These are phyloP conservation scores for Marasmarcha lunaedactyla DNA, from an alignment of 2,888 invertebrate genomes.

Conservation along the genomic window DNA sequence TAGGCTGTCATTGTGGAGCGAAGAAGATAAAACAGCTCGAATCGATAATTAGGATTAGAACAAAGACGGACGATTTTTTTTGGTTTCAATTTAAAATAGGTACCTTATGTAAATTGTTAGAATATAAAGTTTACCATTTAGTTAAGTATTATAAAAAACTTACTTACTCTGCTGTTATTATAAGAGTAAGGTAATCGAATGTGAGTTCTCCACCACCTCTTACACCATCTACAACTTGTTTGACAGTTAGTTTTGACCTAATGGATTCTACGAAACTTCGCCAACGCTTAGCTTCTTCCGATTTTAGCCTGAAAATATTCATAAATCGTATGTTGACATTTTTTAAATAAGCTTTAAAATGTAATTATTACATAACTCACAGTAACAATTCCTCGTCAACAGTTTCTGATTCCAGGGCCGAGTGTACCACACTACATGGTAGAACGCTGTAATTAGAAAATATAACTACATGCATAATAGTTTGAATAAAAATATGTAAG, in stretches of 20 bases:
- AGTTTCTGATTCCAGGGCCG: constrained; percentile 38
- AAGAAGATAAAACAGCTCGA: too few relatives aligned
- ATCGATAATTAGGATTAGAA: too few relatives aligned
- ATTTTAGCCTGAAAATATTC: constrained; percentile 34
- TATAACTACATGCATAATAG: not conserved
- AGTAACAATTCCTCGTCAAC: constrained; percentile 36
- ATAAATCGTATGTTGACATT: not conserved
- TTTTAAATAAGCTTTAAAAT: not conserved
- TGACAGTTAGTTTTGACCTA: constrained; percentile 82
- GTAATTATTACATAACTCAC: too few relatives aligned
- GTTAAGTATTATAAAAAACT: too few relatives aligned
- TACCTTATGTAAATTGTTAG: too few relatives aligned
- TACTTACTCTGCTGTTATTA: constrained; percentile 85
- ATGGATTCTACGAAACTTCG: constrained; percentile 80
- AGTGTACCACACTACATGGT: constrained; percentile 72
- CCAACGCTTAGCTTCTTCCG: constrained; percentile 75
- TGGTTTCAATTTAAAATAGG: too few relatives aligned
- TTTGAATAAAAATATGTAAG: too few relatives aligned
- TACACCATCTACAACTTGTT: constrained; percentile 86
- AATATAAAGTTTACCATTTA: too few relatives aligned
- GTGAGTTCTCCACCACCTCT: constrained; percentile 81
- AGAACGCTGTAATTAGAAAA: constrained; percentile 56
- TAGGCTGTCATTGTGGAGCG: too few relatives aligned
- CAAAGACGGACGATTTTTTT: too few relatives aligned
- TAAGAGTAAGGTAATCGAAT: constrained; percentile 84